Conservation (phyloP, 2,113 vertebrate species). For the Fukomys damarensis region DNA sequence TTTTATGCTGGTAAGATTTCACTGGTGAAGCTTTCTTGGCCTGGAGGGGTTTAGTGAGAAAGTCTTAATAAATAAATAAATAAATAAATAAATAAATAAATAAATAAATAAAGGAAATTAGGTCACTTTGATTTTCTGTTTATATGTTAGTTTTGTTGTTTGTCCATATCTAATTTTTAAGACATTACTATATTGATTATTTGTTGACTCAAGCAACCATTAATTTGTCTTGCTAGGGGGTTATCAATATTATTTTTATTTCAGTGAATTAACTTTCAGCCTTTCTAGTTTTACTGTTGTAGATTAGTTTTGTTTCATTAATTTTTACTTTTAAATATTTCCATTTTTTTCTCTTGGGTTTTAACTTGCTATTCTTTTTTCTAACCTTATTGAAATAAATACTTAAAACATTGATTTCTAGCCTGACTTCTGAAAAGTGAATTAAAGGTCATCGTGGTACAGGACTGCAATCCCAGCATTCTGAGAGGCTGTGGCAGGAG, state of each 20-base stretch:
- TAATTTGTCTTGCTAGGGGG: background rate
- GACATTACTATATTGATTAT: background rate
- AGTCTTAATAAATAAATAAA: background rate
- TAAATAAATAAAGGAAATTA: background rate
- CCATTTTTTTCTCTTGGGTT: background rate
- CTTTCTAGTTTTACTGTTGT: conserved; percentile 27
- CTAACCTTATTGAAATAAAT: background rate
- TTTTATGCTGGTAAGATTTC: background rate
- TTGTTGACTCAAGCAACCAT: background rate
- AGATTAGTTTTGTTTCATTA: background rate
- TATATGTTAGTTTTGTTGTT: background rate
- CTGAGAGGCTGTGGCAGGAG: background rate
- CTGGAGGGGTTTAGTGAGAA: background rate
- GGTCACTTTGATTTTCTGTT: background rate
- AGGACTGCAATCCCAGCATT: background rate
- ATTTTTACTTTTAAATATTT: conserved; percentile 22
- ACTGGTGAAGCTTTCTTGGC: background rate
- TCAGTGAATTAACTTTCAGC: background rate
- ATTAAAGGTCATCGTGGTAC: background rate
- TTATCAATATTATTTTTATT: conserved; percentile 24
- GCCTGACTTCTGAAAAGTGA: background rate
- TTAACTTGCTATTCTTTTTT: conserved; percentile 8
- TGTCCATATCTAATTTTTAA: conserved; percentile 10
- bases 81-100: too few relatives aligned
- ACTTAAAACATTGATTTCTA: background rate